Base-by-base conservation (phyloP, 2,888 invertebrate genomes). In the Pilophorus perplexus region DNA sequence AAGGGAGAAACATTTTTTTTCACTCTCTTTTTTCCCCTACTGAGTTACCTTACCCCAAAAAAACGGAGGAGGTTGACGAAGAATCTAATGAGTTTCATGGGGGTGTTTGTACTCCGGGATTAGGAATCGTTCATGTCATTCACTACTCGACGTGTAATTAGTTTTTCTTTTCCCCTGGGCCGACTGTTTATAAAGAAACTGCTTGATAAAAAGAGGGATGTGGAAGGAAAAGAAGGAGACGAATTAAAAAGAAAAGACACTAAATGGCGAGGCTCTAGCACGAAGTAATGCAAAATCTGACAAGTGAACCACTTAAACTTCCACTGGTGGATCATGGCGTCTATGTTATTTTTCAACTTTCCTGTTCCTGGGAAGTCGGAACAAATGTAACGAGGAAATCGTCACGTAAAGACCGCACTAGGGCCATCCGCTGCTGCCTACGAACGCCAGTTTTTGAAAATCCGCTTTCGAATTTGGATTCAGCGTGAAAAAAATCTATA, bases 81-180 rank as follows among this genome's bases (percentile, higher is more conserved):
- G 50, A 25, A 14, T 23, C 25, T 28, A 52, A 52, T 52, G 52
- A 52, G 52, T 52, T 52, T 52, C 27, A 28, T 52, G 28, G 27
- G 18, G 18, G 28, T 10, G 25, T 18, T 22, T 16, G 16, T 25
- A 52, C 14, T 4, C 28, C 28, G n/a, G 52, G 52, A 25, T 52
- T 27, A 6, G 12, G 52, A 52, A 52, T 28, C 52, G 52, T 12
- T 28, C 52, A 25, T 22, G 28, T 52, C 52, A 52, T 52, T n/a
- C n/a, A n/a, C n/a, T 52, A 52, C 23, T 2, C 3, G 52, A 52
- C 10, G 2, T 2, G 28, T 52, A 52, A 52, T 25, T 52, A 25
- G 25, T 28, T 52, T 52, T 52, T 52, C 12, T 3, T 23, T 18
- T 28, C 52, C 18, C 22, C 10, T 14, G 28, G 8, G 28, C 27